Evolutionary conservation across 2,113 vertebrate species (phyloP).

Genomic region (Enhydra lutris): DNA sequence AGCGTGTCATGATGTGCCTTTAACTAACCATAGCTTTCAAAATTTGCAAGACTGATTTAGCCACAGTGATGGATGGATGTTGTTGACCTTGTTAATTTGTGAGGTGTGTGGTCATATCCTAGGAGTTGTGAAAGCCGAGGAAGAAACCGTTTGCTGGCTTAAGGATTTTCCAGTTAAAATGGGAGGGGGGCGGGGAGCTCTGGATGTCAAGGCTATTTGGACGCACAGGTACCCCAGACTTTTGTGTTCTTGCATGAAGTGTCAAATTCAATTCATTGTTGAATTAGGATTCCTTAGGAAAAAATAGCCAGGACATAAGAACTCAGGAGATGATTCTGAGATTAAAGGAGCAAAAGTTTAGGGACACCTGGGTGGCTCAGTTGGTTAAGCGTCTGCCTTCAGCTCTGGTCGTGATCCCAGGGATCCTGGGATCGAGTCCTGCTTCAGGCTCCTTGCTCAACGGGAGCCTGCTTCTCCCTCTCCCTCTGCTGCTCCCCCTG

Average conservation of each 20-base stretch:
- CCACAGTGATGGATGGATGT: background rate
- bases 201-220: background rate
- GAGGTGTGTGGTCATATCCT: background rate
- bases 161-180: background rate
- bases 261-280: background rate
- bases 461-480: no score
- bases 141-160: background rate
- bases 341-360: background rate
- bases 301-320: background rate
- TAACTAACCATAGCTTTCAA: background rate
- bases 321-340: conserved; percentile 7
- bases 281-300: background rate
- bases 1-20: background rate
- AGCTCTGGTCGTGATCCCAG: no score
- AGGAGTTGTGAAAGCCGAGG: background rate
- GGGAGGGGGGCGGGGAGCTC: background rate
- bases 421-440: no score
- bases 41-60: background rate
- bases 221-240: background rate
- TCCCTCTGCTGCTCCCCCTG: no score
- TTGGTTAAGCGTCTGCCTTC: no score
- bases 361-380: background rate
- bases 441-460: no score
- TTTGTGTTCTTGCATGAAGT: background rate
- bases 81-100: background rate